Evolutionary conservation across 1,140 invertebrate genomes (phyloP), one percentile per base, ranked within the genome.

Genomic region (Spodoptera litura): DNA sequence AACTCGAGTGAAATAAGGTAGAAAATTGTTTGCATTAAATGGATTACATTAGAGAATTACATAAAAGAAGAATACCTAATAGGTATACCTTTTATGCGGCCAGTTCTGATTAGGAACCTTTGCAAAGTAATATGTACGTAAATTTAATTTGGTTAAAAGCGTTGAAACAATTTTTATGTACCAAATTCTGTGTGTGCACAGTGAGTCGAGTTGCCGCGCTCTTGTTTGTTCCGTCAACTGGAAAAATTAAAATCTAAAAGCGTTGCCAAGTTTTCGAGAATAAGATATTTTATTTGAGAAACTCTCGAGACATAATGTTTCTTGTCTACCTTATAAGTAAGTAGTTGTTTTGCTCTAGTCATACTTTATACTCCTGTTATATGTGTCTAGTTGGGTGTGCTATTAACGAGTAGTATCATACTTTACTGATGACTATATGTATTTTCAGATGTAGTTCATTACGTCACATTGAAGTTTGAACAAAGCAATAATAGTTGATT

Each of bases 171-270:
- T 68, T 68, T 68, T 12, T 68, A 25, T 25, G 25, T 52, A 49
- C 9, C 4, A 25, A 20, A 25, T n/a, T 51, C 10, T 11, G n/a
- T 49, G 10, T 44, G 27, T 20, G 9, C 20, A 44, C 5, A 49
- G 35, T 73, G 35, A 44, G 31, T 55, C 53, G 44, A 72, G 55
- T 56, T 31, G 55, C 12, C 49, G 25, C 58, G 25, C 27, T 61
- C 61, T 49, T 59, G 71, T 73, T 73, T 73, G 71, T 73, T 73
- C 55, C 52, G 71, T 73, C 55, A 73, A 59, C 71, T 59, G 71
- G 35, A 44, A 73, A 56, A 49, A 73, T 59, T 73, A 73, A 68
- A 68, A 44, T 59, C 15, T 56, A 44, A 73, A 44, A 73, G 5
- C 15, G 53, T 73, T 73, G 71, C 71, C 71, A 73, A 73, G 71